Evolutionary conservation across 2,113 vertebrate species (phyloP), one percentile per base, ranked within the genome.

Genomic region (Hippocampus barbouri): DNA sequence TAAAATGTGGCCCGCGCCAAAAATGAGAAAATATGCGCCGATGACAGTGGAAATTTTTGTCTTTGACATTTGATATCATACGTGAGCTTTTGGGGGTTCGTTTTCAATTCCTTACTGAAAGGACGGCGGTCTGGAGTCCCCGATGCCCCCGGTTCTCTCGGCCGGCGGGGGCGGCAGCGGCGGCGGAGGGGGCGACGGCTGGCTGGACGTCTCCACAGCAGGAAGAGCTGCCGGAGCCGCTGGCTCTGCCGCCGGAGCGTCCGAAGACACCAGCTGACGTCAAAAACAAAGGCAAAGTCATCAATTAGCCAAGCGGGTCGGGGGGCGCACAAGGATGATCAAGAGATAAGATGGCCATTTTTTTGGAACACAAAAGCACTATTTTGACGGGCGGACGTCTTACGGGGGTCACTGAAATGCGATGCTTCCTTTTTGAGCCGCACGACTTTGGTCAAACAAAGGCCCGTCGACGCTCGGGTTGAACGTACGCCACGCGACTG

Each of bases 51-150:
- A 38, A 0, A 38, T 6, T 38, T 38, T 38, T 38, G 34, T 38
- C 5, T 38, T 34, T 5, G 34, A 34, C 43, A 11, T 11, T 45
- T 43, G 11, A 43, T 11, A 10, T 43, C 41, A 11, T 43, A 43
- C 43, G 14, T 45, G 43, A 45, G 43, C 43, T 45, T 30, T 30
- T 3, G 30, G 30, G 30, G 30, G 30, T 45, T 45, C 10, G 15
- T 45, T 45, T 45, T 3, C 14, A 14, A 38, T 38, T 38, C 34
- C 94, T 93, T 87, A 97, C 95, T 97, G 95, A 83, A 97, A 97
- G 21, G 95, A 97, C 0, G 95, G 95, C 0, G 95, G 95, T 43
- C 95, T 92, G 27, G 95, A 96, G 83, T 97, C 95, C 10, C 95
- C 95, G 4, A 96, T 97, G 74, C 95, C 95, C 8, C 94, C 94